Conservation (phyloP, 2,797 vertebrate species). For the Alectoris magna region DNA sequence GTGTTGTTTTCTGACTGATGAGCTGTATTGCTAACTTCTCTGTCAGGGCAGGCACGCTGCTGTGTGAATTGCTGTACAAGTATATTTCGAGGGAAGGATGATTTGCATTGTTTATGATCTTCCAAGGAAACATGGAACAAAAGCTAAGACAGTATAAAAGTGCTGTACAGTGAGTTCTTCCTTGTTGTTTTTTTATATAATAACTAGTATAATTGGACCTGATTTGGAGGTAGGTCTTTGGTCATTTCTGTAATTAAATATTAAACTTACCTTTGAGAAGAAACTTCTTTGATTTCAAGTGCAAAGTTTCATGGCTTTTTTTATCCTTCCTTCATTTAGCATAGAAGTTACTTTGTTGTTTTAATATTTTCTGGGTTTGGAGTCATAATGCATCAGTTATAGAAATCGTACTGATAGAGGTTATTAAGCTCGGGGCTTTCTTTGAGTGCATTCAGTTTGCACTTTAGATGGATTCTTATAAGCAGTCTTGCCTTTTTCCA, state of each 20-base stretch:
- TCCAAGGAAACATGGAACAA: background rate
- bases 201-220: background rate
- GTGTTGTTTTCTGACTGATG: background rate
- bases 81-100: background rate
- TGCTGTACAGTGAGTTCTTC: background rate
- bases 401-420: background rate
- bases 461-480: background rate
- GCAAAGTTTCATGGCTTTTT: background rate
- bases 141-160: background rate
- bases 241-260: background rate
- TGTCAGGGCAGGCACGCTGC: background rate
- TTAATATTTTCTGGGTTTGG: background rate
- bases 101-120: slow-evolving; percentile 7
- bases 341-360: background rate
- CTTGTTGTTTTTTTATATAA: background rate
- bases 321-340: background rate
- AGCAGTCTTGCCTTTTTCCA: background rate
- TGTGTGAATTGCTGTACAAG: background rate
- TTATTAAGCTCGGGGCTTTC: background rate
- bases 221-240: background rate
- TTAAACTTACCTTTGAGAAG: background rate
- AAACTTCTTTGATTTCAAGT: background rate
- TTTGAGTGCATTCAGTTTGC: background rate
- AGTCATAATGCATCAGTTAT: background rate
- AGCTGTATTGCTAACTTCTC: background rate